Percentiles rank a stretch among this genome's conserved stretches.
phyloP scores from a whole-genome alignment of 2,113 vertebrate genomes.

The Crotalus horridus region DNA sequence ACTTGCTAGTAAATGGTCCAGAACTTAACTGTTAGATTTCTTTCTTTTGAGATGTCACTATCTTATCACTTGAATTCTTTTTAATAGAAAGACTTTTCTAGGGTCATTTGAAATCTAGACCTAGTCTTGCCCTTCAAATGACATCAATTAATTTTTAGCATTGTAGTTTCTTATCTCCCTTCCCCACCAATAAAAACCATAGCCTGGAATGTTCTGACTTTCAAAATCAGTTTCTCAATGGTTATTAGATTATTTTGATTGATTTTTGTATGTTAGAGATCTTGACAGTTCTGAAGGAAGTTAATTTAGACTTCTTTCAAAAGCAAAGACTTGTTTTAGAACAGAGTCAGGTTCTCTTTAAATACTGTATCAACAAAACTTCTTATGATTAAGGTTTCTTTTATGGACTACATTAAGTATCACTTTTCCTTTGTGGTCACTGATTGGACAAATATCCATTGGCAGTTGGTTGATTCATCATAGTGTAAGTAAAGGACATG shows the following conservation, averaged over 20 bases:
- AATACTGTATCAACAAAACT: neutral
- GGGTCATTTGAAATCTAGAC: constrained; percentile 41
- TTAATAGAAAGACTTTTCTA: constrained; percentile 20
- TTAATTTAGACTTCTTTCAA: constrained; percentile 39
- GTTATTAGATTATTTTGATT: neutral
- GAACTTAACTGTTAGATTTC: constrained; percentile 50
- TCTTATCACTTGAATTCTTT: constrained; percentile 48
- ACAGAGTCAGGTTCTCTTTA: neutral
- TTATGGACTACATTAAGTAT: neutral
- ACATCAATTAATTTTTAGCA: constrained; percentile 23
- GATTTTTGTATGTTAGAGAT: constrained; percentile 47
- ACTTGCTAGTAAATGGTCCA: constrained; percentile 53
- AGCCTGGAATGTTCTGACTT: constrained; percentile 34
- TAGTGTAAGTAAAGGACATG: neutral
- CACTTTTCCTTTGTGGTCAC: neutral
- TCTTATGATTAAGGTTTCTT: neutral
- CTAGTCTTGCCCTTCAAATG: constrained; percentile 49
- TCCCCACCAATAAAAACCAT: neutral
- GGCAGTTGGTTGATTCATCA: neutral
- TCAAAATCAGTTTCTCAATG: neutral
- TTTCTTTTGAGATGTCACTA: constrained; percentile 46
- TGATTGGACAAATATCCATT: neutral
- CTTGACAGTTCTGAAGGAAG: constrained; percentile 39
- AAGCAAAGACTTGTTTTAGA: neutral
- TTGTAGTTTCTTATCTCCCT: neutral